Percentiles rank a stretch among this genome's conserved stretches.
Evolutionary conservation across 1,140 invertebrate genomes (phyloP).

Genomic region (Papilio dardanus): DNA sequence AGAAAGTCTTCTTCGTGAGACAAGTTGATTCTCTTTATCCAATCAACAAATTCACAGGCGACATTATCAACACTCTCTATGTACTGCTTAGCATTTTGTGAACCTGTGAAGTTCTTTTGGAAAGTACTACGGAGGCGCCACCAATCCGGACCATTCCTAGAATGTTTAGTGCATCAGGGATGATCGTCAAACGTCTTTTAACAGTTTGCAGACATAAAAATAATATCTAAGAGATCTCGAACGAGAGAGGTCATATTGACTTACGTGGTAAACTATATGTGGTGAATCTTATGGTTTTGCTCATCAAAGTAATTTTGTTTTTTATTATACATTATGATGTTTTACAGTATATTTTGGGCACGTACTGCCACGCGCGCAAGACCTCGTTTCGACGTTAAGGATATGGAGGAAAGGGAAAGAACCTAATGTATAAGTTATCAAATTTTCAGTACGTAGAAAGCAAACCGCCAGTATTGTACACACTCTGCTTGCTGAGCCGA

Average conservation of each 20-base stretch:
- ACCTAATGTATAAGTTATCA: background rate
- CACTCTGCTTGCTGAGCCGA: slow-evolving; percentile 86
- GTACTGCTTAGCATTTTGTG: slow-evolving; percentile 86
- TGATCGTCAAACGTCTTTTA: too few relatives aligned
- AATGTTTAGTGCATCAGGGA: too few relatives aligned
- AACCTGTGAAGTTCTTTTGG: slow-evolving; percentile 90
- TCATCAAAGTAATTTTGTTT: background rate
- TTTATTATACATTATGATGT: background rate
- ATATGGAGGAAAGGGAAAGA: background rate
- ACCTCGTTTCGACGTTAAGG: background rate
- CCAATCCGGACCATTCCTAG: slow-evolving; percentile 94
- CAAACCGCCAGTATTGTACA: slow-evolving; percentile 92
- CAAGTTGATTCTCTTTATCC: slow-evolving; percentile 59
- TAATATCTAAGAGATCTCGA: too few relatives aligned
- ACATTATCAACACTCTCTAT: slow-evolving; percentile 85
- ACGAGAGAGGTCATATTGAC: too few relatives aligned
- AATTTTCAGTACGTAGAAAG: slow-evolving; percentile 88
- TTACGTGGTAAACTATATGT: too few relatives aligned
- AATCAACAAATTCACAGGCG: slow-evolving; percentile 85
- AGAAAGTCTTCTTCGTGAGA: slow-evolving; percentile 84
- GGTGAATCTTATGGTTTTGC: too few relatives aligned
- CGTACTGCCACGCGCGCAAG: too few relatives aligned
- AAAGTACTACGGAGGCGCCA: slow-evolving; percentile 89
- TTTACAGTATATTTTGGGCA: too few relatives aligned
- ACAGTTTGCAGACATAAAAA: too few relatives aligned